A percentile compares a stretch with the other conserved stretches of the same genome.
These are phyloP conservation scores for Erpetoichthys calabaricus DNA, from an alignment of 2,797 vertebrate genomes.

Conservation along the genomic window DNA sequence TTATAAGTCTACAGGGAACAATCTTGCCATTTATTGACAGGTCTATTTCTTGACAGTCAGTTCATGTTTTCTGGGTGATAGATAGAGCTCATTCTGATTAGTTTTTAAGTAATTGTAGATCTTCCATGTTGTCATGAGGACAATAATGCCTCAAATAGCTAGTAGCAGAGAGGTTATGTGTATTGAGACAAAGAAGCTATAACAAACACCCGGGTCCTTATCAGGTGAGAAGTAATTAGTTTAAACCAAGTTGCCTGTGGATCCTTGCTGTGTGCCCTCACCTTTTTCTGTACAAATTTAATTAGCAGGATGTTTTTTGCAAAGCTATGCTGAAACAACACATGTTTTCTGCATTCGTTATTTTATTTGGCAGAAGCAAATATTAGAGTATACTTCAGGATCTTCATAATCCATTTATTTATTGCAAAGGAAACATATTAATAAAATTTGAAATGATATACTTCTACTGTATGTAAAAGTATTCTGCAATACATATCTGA, in stretches of 20 bases:
- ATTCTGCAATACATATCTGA: no score
- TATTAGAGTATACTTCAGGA: no score
- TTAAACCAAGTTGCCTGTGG: constrained; percentile 37
- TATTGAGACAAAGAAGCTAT: not conserved
- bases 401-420: no score
- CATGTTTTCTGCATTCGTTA: not conserved
- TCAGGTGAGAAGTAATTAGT: constrained; percentile 15
- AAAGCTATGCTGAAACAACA: not conserved
- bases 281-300: constrained; percentile 20
- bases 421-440: no score
- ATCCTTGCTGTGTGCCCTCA: constrained; percentile 25
- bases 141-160: not conserved
- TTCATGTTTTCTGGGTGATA: not conserved
- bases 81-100: not conserved
- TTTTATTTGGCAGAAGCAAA: no score
- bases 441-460: no score
- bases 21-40: constrained; percentile 10
- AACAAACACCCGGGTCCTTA: constrained; percentile 31
- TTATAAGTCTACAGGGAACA: constrained; percentile 6
- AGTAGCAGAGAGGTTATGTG: not conserved
- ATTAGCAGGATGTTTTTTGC: constrained; percentile 15
- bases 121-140: not conserved
- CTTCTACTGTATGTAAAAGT: no score
- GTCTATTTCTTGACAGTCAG: constrained; percentile 2
- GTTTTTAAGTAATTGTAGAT: not conserved